Evolutionary conservation across 1,140 invertebrate genomes (phyloP).

Genomic region (Temnothorax longispinosus): DNA sequence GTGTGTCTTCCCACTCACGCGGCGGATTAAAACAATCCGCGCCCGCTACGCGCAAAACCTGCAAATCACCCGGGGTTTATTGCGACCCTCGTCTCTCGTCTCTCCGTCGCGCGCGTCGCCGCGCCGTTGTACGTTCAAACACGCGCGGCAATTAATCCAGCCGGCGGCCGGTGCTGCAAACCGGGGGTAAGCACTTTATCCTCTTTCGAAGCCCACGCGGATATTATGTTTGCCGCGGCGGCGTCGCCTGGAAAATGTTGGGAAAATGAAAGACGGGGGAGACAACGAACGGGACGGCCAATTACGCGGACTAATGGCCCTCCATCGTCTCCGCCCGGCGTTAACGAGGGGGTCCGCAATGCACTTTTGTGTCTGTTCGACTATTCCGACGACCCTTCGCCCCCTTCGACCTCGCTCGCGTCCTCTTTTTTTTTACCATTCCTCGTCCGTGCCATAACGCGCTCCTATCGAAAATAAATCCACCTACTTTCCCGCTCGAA

Average conservation of each 20-base stretch:
- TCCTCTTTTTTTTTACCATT: neutral
- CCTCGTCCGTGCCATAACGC: neutral
- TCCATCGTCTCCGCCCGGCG: constrained; percentile 33
- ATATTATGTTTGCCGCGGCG: constrained; percentile 58
- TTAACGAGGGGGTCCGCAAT: constrained; percentile 56
- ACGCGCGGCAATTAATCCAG: constrained; percentile 54
- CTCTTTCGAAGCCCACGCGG: constrained; percentile 60
- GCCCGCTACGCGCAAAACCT: constrained; percentile 10
- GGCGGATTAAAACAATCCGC: constrained; percentile 55
- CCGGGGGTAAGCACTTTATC: constrained; percentile 58
- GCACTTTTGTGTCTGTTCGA: constrained; percentile 54
- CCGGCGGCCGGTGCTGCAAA: neutral
- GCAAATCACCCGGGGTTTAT: constrained; percentile 60
- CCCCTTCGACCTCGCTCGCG: neutral
- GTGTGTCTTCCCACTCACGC: constrained; percentile 29
- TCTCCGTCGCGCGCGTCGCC: neutral
- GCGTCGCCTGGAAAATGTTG: constrained; percentile 56
- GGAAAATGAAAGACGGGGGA: constrained; percentile 34
- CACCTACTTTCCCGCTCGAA: neutral
- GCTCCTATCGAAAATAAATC: constrained; percentile 17
- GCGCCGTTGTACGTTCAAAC: constrained; percentile 15
- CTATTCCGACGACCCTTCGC: constrained; percentile 41
- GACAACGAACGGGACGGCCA: constrained; percentile 55
- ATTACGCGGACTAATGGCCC: constrained; percentile 59
- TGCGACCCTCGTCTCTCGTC: neutral